Evolutionary conservation across 2,113 vertebrate genomes (phyloP).

Genomic region (Suncus etruscus): DNA sequence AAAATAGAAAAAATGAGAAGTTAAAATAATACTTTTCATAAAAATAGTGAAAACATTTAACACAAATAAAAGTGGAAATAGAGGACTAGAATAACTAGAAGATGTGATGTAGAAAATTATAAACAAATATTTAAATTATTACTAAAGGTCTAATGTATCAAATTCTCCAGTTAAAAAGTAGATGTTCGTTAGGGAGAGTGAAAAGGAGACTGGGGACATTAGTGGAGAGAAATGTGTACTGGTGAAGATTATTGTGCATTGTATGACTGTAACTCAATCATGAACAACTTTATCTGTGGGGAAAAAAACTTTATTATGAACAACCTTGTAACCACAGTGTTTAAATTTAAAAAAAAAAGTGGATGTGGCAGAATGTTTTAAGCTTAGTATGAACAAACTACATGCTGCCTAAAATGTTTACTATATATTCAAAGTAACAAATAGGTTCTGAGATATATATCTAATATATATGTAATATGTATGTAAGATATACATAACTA

Average conservation of each 20-base stretch:
- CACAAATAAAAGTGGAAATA: background rate
- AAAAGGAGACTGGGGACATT: no score
- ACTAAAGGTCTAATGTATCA: background rate
- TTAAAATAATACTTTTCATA: background rate
- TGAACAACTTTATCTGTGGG: no score
- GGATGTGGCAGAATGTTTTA: background rate
- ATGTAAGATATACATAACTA: no score
- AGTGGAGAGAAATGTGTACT: no score
- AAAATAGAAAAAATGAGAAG: background rate
- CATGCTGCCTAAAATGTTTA: background rate
- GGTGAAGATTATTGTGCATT: no score
- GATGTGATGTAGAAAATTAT: background rate
- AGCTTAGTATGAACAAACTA: background rate
- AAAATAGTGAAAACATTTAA: background rate
- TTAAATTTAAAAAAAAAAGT: no score
- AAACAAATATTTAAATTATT: background rate
- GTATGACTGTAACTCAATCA: no score
- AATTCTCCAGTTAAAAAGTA: background rate
- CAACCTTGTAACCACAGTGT: no score
- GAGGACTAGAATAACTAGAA: background rate
- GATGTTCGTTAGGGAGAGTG: background rate
- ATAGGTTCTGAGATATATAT: background rate
- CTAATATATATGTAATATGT: no score
- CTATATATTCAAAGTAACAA: slow-evolving; percentile 2
- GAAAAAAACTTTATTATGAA: no score